Evolutionary conservation across 1,140 invertebrate genomes (phyloP).

Genomic region (Ceratina australensis): DNA sequence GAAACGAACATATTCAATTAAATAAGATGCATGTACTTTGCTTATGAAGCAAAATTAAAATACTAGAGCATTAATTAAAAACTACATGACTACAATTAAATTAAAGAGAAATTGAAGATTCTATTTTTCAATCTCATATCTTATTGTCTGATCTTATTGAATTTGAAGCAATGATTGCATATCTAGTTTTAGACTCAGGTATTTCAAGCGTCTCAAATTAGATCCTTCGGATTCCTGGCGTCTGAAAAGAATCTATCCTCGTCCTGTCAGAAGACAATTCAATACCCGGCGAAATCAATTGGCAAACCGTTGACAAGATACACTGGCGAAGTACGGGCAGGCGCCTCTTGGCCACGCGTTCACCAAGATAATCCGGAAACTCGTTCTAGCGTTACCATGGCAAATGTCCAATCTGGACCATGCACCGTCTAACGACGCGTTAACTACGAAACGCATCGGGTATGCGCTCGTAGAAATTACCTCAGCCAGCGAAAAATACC

Average conservation of each 20-base stretch:
- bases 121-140: no score
- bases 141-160: no score
- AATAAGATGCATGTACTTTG: no score
- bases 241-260: neutral
- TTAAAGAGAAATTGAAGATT: no score
- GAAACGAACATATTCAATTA: no score
- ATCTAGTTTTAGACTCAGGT: neutral
- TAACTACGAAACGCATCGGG: constrained; percentile 6
- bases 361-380: constrained; percentile 54
- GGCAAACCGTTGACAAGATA: neutral
- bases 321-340: constrained; percentile 30
- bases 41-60: no score
- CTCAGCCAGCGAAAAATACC: neutral
- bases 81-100: no score
- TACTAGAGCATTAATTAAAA: no score
- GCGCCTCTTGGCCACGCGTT: constrained; percentile 32
- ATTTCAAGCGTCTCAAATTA: neutral
- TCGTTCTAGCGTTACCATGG: constrained; percentile 54
- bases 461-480: constrained; percentile 29
- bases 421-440: neutral
- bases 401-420: constrained; percentile 50
- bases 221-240: neutral
- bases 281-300: constrained; percentile 14
- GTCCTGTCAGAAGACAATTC: neutral
- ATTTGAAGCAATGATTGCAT: no score